A percentile compares a stretch with the other conserved stretches of the same genome.
phyloP scores from a whole-genome alignment of 1,140 invertebrate genomes.

The Drosophila hydei region DNA sequence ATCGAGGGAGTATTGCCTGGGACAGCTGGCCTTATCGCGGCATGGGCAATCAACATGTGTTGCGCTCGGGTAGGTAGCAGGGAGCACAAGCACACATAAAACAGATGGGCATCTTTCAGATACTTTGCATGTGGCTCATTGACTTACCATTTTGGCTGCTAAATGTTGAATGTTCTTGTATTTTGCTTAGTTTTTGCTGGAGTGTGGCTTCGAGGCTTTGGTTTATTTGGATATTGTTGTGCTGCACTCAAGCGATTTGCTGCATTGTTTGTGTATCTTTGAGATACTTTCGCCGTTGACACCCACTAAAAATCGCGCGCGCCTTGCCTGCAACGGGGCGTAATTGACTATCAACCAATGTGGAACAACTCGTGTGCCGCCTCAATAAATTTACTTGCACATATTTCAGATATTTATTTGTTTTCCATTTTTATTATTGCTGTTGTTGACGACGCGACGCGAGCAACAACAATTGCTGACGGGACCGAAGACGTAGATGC shows the following conservation, averaged over 20 bases:
- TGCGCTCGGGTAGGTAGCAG: conserved; percentile 30
- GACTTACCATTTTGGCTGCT: conserved; percentile 52
- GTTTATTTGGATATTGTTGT: conserved; percentile 8
- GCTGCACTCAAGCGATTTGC: conserved; percentile 19
- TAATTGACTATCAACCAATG: conserved; percentile 24
- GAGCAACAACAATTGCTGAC: conserved; percentile 30
- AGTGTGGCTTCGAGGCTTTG: conserved; percentile 5
- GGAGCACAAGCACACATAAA: conserved; percentile 13
- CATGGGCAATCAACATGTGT: conserved; percentile 74
- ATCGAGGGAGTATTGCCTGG: conserved; percentile 23
- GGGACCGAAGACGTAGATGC: conserved; percentile 28
- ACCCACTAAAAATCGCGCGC: conserved; percentile 33
- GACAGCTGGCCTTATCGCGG: conserved; percentile 62
- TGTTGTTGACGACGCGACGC: conserved; percentile 37
- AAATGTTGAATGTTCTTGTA: conserved; percentile 7
- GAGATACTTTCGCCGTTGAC: conserved; percentile 37
- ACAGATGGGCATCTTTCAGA: conserved; percentile 40
- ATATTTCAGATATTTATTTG: conserved; percentile 24
- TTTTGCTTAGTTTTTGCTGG: conserved; percentile 16
- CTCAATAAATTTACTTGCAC: conserved; percentile 25
- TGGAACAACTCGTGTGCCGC: conserved; percentile 2
- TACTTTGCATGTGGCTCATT: conserved; percentile 35
- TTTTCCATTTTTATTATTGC: conserved; percentile 7
- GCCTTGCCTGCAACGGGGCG: conserved; percentile 16
- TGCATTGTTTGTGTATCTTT: conserved; percentile 34